Evolutionary conservation across 2,113 vertebrate species (phyloP).

Genomic region (Jaculus jaculus): DNA sequence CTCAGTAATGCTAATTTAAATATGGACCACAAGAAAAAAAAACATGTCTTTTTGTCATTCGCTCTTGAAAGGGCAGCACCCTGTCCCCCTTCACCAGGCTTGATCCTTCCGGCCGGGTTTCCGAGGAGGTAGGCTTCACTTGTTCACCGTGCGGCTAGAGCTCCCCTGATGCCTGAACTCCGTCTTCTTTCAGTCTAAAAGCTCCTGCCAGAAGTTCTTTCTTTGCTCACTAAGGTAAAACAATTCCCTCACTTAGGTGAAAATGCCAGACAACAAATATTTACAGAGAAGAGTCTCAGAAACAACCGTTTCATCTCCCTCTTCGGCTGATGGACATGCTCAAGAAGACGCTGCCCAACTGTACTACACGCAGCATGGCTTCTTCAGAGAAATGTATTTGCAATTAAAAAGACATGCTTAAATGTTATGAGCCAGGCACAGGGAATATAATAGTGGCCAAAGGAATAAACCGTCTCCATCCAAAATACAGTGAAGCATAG

Average conservation of each 20-base stretch:
- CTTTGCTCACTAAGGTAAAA: slow-evolving; percentile 18
- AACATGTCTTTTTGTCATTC: background rate
- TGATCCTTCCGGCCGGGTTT: background rate
- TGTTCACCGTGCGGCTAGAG: background rate
- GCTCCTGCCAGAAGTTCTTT: slow-evolving; percentile 17
- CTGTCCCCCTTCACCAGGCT: background rate
- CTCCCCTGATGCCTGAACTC: background rate
- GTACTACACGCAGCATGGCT: background rate
- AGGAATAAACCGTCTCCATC: background rate
- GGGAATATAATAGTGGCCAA: background rate
- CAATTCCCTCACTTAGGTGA: slow-evolving; percentile 25
- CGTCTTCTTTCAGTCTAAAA: background rate
- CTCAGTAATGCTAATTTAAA: background rate
- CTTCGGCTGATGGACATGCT: background rate
- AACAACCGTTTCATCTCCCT: slow-evolving; percentile 30
- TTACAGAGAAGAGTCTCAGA: slow-evolving; percentile 11
- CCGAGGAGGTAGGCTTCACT: background rate
- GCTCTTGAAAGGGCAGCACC: background rate
- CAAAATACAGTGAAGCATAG: background rate
- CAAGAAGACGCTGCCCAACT: background rate
- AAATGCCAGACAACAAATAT: slow-evolving; percentile 20
- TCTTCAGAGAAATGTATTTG: slow-evolving; percentile 37
- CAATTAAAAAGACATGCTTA: slow-evolving; percentile 15
- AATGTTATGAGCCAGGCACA: background rate
- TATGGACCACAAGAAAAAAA: background rate